Conservation (phyloP, 2,888 invertebrate species). For the Polydrusus tereticollis region DNA sequence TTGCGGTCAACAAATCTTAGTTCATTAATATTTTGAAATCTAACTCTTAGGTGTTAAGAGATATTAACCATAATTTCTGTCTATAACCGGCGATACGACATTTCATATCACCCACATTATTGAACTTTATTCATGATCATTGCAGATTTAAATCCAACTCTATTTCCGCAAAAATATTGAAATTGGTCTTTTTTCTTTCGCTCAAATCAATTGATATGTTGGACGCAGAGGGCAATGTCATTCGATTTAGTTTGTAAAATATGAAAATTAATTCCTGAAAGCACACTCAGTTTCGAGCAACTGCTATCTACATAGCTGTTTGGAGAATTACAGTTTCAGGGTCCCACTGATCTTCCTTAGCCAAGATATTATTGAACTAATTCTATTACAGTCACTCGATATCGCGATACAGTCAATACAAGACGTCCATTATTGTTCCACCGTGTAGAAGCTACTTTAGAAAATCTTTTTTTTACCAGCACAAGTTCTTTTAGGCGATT, state of each 20-base stretch:
- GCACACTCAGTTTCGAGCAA: no score
- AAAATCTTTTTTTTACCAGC: no score
- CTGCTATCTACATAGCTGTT: no score
- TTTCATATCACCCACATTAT: constrained; percentile 17
- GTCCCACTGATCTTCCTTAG: no score
- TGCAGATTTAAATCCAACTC: not conserved
- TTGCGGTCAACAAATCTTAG: constrained; percentile 28
- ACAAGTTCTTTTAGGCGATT: no score
- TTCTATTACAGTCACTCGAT: no score
- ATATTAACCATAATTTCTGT: constrained; percentile 12
- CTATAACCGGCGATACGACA: constrained; percentile 11
- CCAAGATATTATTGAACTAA: no score
- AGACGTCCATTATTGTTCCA: no score
- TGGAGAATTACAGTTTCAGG: no score
- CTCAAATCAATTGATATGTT: constrained; percentile 18
- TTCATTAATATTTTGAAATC: constrained; percentile 27
- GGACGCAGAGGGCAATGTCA: constrained; percentile 17
- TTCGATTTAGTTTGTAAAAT: constrained; percentile 20
- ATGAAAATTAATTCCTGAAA: no score
- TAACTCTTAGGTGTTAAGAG: not conserved
- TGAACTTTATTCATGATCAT: not conserved
- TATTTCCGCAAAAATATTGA: constrained; percentile 14
- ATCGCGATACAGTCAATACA: no score
- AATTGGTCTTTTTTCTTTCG: constrained; percentile 14
- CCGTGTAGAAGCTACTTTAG: no score